Percentiles rank a stretch among this genome's conserved stretches.
Evolutionary conservation across 2,888 invertebrate genomes (phyloP).

Genomic region (Andrena bicolor): DNA sequence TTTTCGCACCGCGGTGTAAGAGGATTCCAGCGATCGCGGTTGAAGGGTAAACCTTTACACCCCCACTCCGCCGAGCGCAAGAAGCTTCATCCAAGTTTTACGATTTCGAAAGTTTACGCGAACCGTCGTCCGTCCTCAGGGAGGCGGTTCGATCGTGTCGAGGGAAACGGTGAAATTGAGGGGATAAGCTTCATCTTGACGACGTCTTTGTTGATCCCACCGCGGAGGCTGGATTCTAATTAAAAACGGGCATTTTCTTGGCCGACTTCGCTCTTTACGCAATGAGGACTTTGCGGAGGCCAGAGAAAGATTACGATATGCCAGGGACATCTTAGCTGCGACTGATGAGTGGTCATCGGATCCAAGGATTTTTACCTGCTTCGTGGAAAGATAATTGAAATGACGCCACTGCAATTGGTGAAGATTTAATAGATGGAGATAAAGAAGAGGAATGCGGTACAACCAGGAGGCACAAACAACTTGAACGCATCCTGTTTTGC

Average conservation of each 20-base stretch:
- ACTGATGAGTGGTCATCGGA: too few relatives aligned
- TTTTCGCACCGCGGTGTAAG: background rate
- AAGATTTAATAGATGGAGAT: too few relatives aligned
- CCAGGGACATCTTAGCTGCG: too few relatives aligned
- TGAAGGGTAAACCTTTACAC: background rate
- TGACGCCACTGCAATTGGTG: too few relatives aligned
- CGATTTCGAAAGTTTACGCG: slow-evolving; percentile 3
- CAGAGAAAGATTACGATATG: too few relatives aligned
- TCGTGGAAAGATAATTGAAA: too few relatives aligned
- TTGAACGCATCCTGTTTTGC: background rate
- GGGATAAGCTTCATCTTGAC: background rate
- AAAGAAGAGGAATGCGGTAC: background rate
- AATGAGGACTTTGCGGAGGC: background rate
- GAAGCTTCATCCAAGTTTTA: slow-evolving; percentile 22
- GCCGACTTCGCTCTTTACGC: background rate
- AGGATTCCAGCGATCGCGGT: background rate
- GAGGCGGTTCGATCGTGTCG: background rate
- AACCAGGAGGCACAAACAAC: background rate
- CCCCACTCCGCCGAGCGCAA: background rate
- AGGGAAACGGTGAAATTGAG: background rate
- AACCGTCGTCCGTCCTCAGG: background rate
- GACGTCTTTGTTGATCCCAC: background rate
- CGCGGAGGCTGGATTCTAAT: background rate
- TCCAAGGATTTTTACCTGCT: too few relatives aligned
- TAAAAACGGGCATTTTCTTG: background rate